Base-by-base conservation (phyloP, 2,797 vertebrate genomes). In the Schizopygopsis malacanthus region DNA sequence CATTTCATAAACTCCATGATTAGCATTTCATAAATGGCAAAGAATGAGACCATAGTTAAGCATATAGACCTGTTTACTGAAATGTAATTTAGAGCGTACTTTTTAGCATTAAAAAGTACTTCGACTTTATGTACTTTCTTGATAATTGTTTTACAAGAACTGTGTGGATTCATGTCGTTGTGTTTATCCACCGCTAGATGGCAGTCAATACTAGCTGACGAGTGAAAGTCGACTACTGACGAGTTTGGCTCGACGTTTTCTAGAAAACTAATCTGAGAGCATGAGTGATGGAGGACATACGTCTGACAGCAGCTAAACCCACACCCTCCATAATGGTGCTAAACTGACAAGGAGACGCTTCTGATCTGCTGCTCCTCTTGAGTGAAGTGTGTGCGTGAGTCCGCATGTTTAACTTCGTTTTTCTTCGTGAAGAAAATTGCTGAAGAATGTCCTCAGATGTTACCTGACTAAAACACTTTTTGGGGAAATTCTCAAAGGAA, bases 231-330 rank as follows among this genome's bases (percentile, higher is more conserved):
- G 12, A 56, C 33, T 10, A 50, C 81, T 25, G 70, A 63, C 47
- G 37, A 11, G 67, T 73, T 47, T 65, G 41, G 25, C 50, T 69
- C 25, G 15, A 28, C 77, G 20, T 47, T 73, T 89, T 86, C 63
- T 79, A 65, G 79, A 80, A 78, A n/a, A 52, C 86, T 88, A 86
- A 89, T 90, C 90, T 86, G 16, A 8, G 37, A 28, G 67, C 50
- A 63, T 59, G 87, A 84, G 88, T 90, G 88, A 88, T 79, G 41
- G 71, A 84, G 87, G 87, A 89, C 56, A 85, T 56, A 76, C 82
- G 79, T 82, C 86, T 88, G 87, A 89, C 90, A 90, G 87, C 82
- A 43, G n/a, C 81, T 88, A 89, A 87, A 71, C 82, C 84, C 39
- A 87, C 90, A 89, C 88, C 87, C 78, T 82, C 81, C 67, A 28